phyloP scores from a whole-genome alignment of 2,888 invertebrate species.

The Cataglyphis livida region DNA sequence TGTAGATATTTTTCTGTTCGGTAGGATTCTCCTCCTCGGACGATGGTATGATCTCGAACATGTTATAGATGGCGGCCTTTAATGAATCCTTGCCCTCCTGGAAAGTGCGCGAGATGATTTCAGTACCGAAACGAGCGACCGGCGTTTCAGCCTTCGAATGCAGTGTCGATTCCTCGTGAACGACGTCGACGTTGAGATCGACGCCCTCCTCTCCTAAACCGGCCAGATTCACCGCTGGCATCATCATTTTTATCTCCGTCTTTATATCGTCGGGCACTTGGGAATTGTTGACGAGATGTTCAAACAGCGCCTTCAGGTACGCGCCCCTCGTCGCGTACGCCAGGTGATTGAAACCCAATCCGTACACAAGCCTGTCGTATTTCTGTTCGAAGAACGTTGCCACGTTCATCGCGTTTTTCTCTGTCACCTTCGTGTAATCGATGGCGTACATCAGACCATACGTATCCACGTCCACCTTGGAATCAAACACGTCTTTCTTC shows the following conservation, averaged over 20 bases:
- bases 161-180: not conserved
- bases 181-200: slow-evolving; percentile 40
- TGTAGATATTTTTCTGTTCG: not conserved
- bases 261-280: slow-evolving; percentile 36
- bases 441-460: slow-evolving; percentile 50
- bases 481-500: slow-evolving; percentile 33
- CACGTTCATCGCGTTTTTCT: slow-evolving; percentile 17
- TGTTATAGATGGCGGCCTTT: slow-evolving; percentile 3
- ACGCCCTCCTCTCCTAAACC: slow-evolving; percentile 35
- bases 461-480: slow-evolving; percentile 49
- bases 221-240: slow-evolving; percentile 24
- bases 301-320: slow-evolving; percentile 45
- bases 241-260: not conserved
- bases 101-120: not conserved
- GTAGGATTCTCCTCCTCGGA: not conserved
- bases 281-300: slow-evolving; percentile 35
- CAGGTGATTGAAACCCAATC: slow-evolving; percentile 50
- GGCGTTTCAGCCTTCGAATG: not conserved
- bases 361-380: slow-evolving; percentile 49
- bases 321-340: slow-evolving; percentile 46
- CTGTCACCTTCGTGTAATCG: slow-evolving; percentile 16
- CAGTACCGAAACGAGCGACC: not conserved
- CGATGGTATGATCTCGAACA: not conserved
- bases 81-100: slow-evolving; percentile 9
- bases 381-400: slow-evolving; percentile 40